Conservation (phyloP, 2,888 invertebrate species). For the Crepidodera aurea region DNA sequence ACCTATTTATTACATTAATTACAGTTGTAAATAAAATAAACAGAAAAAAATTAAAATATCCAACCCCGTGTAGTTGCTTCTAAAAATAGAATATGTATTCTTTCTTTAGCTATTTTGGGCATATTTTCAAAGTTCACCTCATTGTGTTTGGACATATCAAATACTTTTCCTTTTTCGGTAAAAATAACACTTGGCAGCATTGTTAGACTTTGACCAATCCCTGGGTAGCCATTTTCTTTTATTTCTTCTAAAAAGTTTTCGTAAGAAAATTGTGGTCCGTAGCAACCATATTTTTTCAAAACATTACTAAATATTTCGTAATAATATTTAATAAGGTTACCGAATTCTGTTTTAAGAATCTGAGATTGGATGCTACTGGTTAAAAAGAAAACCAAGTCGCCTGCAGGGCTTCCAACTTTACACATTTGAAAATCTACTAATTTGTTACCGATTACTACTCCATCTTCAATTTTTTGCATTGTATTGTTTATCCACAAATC, state of each 20-base stretch:
- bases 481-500: conserved; percentile 70
- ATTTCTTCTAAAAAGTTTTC: conserved; percentile 19
- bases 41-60: background rate
- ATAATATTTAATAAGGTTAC: conserved; percentile 37
- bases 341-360: conserved; percentile 32
- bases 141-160: background rate
- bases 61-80: background rate
- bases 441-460: conserved; percentile 39
- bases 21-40: no score
- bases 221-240: conserved; percentile 50
- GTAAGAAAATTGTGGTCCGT: conserved; percentile 18
- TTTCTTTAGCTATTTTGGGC: background rate
- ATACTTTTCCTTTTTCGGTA: conserved; percentile 30
- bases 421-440: conserved; percentile 50
- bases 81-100: background rate
- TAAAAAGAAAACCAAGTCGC: conserved; percentile 50
- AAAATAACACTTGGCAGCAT: conserved; percentile 52
- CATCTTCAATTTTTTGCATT: conserved; percentile 58
- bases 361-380: conserved; percentile 45
- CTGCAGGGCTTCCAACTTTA: conserved; percentile 42
- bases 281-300: conserved; percentile 26
- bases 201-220: conserved; percentile 57
- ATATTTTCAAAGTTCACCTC: background rate
- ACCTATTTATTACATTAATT: no score
- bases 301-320: conserved; percentile 29